Base-by-base conservation (phyloP, 1,140 invertebrate genomes). In the Thereuonema tuberculata region DNA sequence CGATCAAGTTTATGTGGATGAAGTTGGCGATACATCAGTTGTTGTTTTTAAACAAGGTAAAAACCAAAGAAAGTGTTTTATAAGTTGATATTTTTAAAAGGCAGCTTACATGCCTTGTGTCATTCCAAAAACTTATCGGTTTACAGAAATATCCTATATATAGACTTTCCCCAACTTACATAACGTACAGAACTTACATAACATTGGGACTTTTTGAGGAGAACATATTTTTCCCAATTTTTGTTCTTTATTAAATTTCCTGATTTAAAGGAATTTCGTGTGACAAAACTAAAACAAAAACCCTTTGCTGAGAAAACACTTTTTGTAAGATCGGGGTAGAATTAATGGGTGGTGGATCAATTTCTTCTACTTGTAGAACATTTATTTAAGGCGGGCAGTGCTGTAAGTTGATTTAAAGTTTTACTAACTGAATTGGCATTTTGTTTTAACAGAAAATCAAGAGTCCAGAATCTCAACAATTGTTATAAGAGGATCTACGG, bases 401-500 rank as follows among this genome's bases (percentile, higher is more conserved):
- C n/a, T n/a, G n/a, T n/a, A n/a, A n/a, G n/a, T n/a, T n/a, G n/a
- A n/a, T n/a, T n/a, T n/a, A n/a, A n/a, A n/a, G n/a, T n/a, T n/a
- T n/a, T n/a, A n/a, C n/a, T n/a, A n/a, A n/a, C n/a, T n/a, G n/a
- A n/a, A 24, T 56, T 61, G 25, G 3, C 28, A 12, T 20, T 50
- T 62, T 47, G 23, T 9, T 55, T 37, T 65, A 66, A 56, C 68
- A 74, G 76, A 78, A 46, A 69, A 70, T 52, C 72, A 76, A 48
- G 89, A 93, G 64, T 92, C 87, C 27, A 82, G 86, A 24, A 87
- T 99, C 61, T 82, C 93, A 0, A 99, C 96, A 0, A 82, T 99
- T 68, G 84, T 99, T 17, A 81, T 99, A 60, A 80, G 97, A 64
- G 97, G 96, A 0, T 87, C 97, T 0, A 98, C 96, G 20, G 93